Conservation (phyloP, 2,888 invertebrate species). For the Latheticus oryzae region DNA sequence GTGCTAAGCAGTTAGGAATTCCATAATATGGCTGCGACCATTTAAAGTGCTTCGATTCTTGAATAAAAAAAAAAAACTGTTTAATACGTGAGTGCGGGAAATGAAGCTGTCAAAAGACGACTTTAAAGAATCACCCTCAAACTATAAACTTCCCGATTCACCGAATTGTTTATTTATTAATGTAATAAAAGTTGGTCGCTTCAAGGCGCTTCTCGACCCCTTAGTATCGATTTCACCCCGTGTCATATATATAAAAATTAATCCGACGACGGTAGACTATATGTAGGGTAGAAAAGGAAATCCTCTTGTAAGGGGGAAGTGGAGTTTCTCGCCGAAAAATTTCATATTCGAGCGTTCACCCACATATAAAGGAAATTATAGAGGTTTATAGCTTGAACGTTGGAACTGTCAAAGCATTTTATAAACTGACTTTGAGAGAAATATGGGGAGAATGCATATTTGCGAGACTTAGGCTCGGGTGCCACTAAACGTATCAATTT, state of each 20-base stretch:
- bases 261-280: constrained; percentile 14
- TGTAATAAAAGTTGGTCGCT: constrained; percentile 14
- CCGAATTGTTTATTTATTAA: constrained; percentile 31
- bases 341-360: constrained; percentile 32
- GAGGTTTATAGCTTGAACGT: constrained; percentile 32
- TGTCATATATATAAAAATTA: constrained; percentile 30
- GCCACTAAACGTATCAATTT: constrained; percentile 37
- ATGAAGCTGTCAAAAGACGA: constrained; percentile 43
- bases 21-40: constrained; percentile 41
- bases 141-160: constrained; percentile 22
- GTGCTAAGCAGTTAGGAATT: constrained; percentile 41
- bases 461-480: constrained; percentile 30
- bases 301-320: constrained; percentile 11
- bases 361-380: constrained; percentile 35
- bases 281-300: constrained; percentile 7
- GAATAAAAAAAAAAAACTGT: constrained; percentile 37
- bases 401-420: constrained; percentile 37
- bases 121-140: constrained; percentile 28
- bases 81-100: constrained; percentile 41
- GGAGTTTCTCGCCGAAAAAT: constrained; percentile 15
- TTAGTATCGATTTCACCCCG: constrained; percentile 30
- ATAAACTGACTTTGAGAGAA: constrained; percentile 31
- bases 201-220: constrained; percentile 17
- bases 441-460: constrained; percentile 38
- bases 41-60: constrained; percentile 32